phyloP scores from a whole-genome alignment of 2,888 invertebrate genomes.

The Mesoligia furuncula region DNA sequence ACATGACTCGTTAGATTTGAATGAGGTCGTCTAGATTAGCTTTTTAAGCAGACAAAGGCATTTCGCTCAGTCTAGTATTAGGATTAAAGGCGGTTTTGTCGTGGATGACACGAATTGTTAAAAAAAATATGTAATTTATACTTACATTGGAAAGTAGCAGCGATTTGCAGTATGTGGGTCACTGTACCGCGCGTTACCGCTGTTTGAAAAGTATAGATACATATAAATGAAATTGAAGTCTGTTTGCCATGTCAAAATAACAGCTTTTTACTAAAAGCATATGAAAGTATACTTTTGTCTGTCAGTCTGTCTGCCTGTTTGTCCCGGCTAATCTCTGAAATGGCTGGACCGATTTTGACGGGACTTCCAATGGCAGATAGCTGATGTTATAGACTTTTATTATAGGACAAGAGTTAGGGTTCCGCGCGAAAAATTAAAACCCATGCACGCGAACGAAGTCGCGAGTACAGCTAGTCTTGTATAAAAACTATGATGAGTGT shows the following conservation, averaged over 20 bases:
- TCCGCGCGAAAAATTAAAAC: neutral
- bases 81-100: conserved; percentile 54
- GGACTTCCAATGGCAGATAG: neutral
- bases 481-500: conserved; percentile 55
- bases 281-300: neutral
- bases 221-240: neutral
- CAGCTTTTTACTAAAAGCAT: neutral
- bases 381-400: neutral
- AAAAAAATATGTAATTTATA: conserved; percentile 75
- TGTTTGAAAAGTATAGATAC: conserved; percentile 70
- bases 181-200: conserved; percentile 73
- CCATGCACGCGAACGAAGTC: neutral
- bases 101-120: conserved; percentile 52
- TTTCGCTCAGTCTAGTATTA: conserved; percentile 46
- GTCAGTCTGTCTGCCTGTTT: neutral
- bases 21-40: conserved; percentile 51
- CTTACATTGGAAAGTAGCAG: conserved; percentile 75
- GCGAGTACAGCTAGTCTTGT: conserved; percentile 48
- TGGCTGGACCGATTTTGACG: neutral
- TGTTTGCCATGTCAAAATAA: neutral
- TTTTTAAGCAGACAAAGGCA: conserved; percentile 48
- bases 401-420: neutral
- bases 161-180: conserved; percentile 75
- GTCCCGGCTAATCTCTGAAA: neutral
- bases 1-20: conserved; percentile 54